Conservation (phyloP, 2,888 invertebrate genomes). For the Chrysomela aeneicollis region DNA sequence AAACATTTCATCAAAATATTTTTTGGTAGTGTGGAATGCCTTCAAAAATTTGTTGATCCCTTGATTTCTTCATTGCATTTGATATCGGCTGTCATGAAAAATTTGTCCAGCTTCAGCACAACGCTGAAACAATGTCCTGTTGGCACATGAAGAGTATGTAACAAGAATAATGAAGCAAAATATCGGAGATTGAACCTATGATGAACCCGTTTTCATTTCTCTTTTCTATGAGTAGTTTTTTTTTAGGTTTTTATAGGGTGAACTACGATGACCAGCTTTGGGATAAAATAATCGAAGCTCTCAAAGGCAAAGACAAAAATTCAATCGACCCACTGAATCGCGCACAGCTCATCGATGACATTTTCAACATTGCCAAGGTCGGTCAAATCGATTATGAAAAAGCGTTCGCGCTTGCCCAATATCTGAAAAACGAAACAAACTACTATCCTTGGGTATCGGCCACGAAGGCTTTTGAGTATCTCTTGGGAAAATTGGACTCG, state of each 20-base stretch:
- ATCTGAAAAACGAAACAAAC: conserved; percentile 72
- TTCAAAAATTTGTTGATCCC: too few species aligned
- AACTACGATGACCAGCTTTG: conserved; percentile 70
- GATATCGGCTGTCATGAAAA: too few species aligned
- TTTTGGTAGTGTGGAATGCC: too few species aligned
- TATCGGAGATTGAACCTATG: too few species aligned
- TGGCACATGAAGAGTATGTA: too few species aligned
- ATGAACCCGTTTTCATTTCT: too few species aligned
- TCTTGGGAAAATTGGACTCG: conserved; percentile 37
- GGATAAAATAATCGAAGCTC: conserved; percentile 62
- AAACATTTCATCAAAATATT: too few species aligned
- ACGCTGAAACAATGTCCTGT: too few species aligned
- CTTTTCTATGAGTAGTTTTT: too few species aligned
- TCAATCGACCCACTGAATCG: conserved; percentile 72
- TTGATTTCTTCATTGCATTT: too few species aligned
- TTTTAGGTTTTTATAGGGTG: conserved; percentile 72
- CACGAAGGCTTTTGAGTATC: conserved; percentile 59
- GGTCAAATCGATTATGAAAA: conserved; percentile 67
- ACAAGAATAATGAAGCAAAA: too few species aligned
- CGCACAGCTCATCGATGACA: conserved; percentile 83
- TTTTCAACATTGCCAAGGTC: conserved; percentile 77
- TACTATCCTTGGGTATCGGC: conserved; percentile 85
- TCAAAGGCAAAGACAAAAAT: conserved; percentile 56
- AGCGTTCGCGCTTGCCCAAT: conserved; percentile 73
- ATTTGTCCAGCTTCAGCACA: too few species aligned